Evolutionary conservation across 2,888 invertebrate genomes (phyloP).

Genomic region (Drosophila algonquin): DNA sequence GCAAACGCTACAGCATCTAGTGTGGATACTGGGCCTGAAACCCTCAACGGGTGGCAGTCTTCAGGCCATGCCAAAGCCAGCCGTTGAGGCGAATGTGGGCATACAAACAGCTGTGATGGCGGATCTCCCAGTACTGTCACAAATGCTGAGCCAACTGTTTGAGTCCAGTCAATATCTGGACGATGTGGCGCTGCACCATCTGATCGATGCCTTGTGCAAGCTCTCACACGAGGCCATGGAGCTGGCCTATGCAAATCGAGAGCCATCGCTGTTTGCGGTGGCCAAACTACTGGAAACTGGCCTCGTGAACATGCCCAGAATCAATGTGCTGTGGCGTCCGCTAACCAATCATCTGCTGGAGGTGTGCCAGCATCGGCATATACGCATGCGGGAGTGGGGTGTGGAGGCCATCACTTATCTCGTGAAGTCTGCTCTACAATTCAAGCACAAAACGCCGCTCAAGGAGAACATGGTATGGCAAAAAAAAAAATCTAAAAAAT

Average conservation of each 20-base stretch:
- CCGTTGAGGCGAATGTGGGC: slow-evolving; percentile 90
- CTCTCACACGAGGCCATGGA: slow-evolving; percentile 99
- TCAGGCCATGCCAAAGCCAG: slow-evolving; percentile 90
- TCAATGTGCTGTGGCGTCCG: slow-evolving; percentile 97
- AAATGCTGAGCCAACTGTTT: slow-evolving; percentile 95
- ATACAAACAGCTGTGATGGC: slow-evolving; percentile 98
- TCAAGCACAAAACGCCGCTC: slow-evolving; percentile 92
- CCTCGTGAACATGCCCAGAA: slow-evolving; percentile 95
- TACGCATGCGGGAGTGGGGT: slow-evolving; percentile 98
- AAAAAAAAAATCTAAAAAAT: background rate
- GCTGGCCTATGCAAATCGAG: slow-evolving; percentile 96
- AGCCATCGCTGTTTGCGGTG: slow-evolving; percentile 98
- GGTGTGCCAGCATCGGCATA: slow-evolving; percentile 97
- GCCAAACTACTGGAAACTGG: slow-evolving; percentile 99
- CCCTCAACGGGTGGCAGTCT: slow-evolving; percentile 97
- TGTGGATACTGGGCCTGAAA: slow-evolving; percentile 97
- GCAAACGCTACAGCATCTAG: slow-evolving; percentile 95
- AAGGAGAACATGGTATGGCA: slow-evolving; percentile 90
- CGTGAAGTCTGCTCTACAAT: slow-evolving; percentile 94
- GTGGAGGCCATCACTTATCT: slow-evolving; percentile 97
- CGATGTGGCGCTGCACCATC: slow-evolving; percentile 96
- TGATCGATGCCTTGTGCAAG: slow-evolving; percentile 98
- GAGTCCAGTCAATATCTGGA: slow-evolving; percentile 97
- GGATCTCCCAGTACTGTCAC: slow-evolving; percentile 94
- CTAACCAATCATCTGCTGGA: slow-evolving; percentile 97